Percentiles rank a stretch among this genome's conserved stretches.
These are phyloP conservation scores for Criorhina ranunculi DNA, from an alignment of 2,888 invertebrate genomes.

Conservation along the genomic window DNA sequence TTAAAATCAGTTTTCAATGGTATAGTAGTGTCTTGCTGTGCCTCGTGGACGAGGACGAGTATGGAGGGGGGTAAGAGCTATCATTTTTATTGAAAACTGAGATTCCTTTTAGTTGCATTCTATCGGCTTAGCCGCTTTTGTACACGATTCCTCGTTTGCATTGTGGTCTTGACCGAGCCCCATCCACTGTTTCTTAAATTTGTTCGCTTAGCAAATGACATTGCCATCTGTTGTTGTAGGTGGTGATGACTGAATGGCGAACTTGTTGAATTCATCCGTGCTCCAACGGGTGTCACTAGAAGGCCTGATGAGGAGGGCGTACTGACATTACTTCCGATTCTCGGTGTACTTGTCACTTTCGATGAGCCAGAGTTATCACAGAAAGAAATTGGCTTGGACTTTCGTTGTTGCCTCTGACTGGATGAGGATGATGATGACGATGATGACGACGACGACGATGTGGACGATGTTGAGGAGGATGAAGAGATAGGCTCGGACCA, in stretches of 20 bases:
- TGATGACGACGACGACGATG: too few species aligned
- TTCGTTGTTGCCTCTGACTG: slow-evolving; percentile 43
- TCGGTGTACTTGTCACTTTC: slow-evolving; percentile 19
- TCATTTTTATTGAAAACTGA: slow-evolving; percentile 19
- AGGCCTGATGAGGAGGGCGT: not conserved
- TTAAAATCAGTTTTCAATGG: not conserved
- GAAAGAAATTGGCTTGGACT: slow-evolving; percentile 48
- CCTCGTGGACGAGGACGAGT: not conserved
- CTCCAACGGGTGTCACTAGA: not conserved
- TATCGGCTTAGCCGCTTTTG: slow-evolving; percentile 79
- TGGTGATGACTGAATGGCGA: slow-evolving; percentile 25
- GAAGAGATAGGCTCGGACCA: slow-evolving; percentile 35
- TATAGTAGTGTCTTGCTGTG: slow-evolving; percentile 7
- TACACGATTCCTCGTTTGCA: slow-evolving; percentile 78
- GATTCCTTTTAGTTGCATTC: slow-evolving; percentile 6
- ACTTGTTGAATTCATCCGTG: not conserved
- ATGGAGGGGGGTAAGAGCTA: not conserved
- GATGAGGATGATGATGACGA: slow-evolving; percentile 13
- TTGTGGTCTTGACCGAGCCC: slow-evolving; percentile 78
- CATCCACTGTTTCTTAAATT: slow-evolving; percentile 79
- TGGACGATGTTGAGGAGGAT: slow-evolving; percentile 19
- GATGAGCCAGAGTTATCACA: slow-evolving; percentile 36
- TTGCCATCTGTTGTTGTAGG: slow-evolving; percentile 45
- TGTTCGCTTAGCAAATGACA: slow-evolving; percentile 58
- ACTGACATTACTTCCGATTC: not conserved